These are phyloP conservation scores for Cephonodes hylas DNA, from an alignment of 2,888 invertebrate genomes.

Conservation along the genomic window DNA sequence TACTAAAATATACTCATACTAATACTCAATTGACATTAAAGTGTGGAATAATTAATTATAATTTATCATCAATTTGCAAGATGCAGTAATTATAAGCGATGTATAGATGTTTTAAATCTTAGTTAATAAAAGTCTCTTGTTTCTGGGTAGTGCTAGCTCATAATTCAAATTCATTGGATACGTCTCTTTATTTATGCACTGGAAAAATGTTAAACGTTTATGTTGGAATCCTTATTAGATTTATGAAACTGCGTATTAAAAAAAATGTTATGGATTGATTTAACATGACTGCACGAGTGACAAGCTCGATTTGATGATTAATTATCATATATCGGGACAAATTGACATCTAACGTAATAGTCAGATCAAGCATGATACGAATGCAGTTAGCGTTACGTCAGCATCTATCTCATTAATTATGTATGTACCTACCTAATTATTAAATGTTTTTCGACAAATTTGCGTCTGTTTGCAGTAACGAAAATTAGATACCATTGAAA, in stretches of 20 bases:
- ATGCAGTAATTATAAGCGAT: not conserved
- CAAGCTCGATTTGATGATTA: slow-evolving; percentile 5
- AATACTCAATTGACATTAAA: not conserved
- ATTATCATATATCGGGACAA: not conserved
- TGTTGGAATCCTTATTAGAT: too few species aligned
- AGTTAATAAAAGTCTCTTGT: not conserved
- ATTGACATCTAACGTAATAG: not conserved
- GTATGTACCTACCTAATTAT: too few species aligned
- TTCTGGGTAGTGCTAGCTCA: too few species aligned
- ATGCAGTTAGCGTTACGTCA: too few species aligned
- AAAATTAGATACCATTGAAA: too few species aligned
- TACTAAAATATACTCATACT: not conserved
- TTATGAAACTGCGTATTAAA: too few species aligned
- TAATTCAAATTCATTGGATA: too few species aligned
- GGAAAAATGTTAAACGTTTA: too few species aligned
- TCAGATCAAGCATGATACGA: not conserved
- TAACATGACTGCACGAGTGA: not conserved
- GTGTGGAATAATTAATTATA: not conserved
- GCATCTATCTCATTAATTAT: too few species aligned
- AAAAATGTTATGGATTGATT: not conserved
- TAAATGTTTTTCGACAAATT: too few species aligned
- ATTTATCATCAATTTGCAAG: not conserved
- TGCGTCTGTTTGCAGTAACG: too few species aligned
- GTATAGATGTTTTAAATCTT: not conserved
- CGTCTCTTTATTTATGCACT: too few species aligned